Percentiles rank a stretch among this genome's conserved stretches.
Conservation (phyloP, 2,888 invertebrate species). For the Andrena dorsata region DNA sequence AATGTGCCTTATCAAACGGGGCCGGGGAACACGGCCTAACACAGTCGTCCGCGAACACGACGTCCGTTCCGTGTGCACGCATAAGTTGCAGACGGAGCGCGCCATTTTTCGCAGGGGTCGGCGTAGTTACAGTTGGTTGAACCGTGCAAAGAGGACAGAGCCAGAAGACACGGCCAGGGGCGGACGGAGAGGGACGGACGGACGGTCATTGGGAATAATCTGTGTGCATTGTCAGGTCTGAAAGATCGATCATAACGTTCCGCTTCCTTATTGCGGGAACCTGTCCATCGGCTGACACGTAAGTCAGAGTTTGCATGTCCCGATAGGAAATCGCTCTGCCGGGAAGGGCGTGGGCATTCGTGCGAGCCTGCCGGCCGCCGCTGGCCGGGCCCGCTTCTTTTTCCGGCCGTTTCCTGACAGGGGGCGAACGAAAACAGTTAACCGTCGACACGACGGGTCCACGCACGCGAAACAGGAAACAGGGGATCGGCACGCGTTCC, state of each 20-base stretch:
- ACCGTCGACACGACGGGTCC: not conserved
- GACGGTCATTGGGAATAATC: constrained; percentile 60
- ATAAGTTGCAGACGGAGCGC: constrained; percentile 33
- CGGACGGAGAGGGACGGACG: constrained; percentile 9
- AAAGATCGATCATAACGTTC: constrained; percentile 70
- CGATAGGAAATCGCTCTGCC: constrained; percentile 68
- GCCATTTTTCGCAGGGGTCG: constrained; percentile 10
- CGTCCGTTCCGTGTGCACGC: constrained; percentile 22
- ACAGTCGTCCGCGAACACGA: constrained; percentile 53
- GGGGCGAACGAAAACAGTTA: constrained; percentile 51
- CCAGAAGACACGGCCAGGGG: not conserved
- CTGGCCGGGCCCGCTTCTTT: constrained; percentile 30
- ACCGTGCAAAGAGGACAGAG: constrained; percentile 8
- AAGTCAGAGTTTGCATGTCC: constrained; percentile 67
- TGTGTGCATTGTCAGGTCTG: constrained; percentile 60
- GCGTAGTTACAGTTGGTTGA: constrained; percentile 40
- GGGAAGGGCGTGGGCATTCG: constrained; percentile 65
- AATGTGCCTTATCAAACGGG: constrained; percentile 42
- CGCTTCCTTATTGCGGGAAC: constrained; percentile 70
- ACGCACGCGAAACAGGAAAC: constrained; percentile 14
- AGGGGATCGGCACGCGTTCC: not conserved
- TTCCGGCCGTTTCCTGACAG: not conserved
- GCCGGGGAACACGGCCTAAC: constrained; percentile 22
- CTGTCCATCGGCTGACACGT: constrained; percentile 64
- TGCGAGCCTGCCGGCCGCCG: constrained; percentile 8